Percentiles rank a stretch among this genome's conserved stretches.
phyloP scores from a whole-genome alignment of 2,888 invertebrate species.

The Ptychoptera contaminata region DNA sequence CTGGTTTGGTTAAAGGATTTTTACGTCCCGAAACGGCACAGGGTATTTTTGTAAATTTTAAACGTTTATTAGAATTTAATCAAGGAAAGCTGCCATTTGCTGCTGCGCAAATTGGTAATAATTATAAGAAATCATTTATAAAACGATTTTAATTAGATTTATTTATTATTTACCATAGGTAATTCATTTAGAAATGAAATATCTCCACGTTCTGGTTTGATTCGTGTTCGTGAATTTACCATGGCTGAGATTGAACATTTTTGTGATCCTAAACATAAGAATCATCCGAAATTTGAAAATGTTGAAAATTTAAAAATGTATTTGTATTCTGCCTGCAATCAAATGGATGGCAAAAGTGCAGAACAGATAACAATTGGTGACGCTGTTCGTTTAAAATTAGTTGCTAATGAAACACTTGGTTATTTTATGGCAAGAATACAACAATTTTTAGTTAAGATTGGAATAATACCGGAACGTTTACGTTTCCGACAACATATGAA shows the following conservation, averaged over 20 bases:
- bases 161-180: slow-evolving; percentile 22
- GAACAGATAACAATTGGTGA: slow-evolving; percentile 63
- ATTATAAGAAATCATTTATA: background rate
- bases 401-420: slow-evolving; percentile 93
- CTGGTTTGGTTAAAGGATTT: slow-evolving; percentile 85
- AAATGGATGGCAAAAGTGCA: slow-evolving; percentile 92
- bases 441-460: slow-evolving; percentile 71
- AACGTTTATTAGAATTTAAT: slow-evolving; percentile 91
- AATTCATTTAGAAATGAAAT: slow-evolving; percentile 98
- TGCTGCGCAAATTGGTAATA: slow-evolving; percentile 85
- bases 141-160: slow-evolving; percentile 21
- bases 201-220: slow-evolving; percentile 89
- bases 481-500: slow-evolving; percentile 97
- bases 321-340: slow-evolving; percentile 89
- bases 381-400: slow-evolving; percentile 70
- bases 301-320: slow-evolving; percentile 61
- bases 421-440: slow-evolving; percentile 97
- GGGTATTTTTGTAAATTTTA: slow-evolving; percentile 99
- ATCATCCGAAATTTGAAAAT: slow-evolving; percentile 74
- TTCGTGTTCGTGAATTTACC: slow-evolving; percentile 94
- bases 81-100: slow-evolving; percentile 93
- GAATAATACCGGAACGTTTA: slow-evolving; percentile 69
- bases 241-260: slow-evolving; percentile 99
- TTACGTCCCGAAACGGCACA: slow-evolving; percentile 98
- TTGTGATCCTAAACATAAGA: slow-evolving; percentile 79